Percentiles rank a stretch among this genome's conserved stretches.
Evolutionary conservation across 1,140 invertebrate genomes (phyloP).

Genomic region (Drosophila grimshawi): DNA sequence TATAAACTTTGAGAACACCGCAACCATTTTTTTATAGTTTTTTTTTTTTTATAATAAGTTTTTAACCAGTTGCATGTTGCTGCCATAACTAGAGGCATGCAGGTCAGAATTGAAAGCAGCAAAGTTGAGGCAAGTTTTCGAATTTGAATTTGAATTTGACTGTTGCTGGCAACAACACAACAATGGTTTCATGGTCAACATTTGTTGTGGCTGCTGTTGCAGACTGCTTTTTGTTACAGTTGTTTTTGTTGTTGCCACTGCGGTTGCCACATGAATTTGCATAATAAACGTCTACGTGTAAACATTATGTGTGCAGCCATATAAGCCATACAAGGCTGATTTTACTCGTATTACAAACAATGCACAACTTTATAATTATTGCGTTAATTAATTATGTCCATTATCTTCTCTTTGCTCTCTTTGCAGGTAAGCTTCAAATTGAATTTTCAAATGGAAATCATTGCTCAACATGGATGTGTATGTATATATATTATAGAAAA

Average conservation of each 20-base stretch:
- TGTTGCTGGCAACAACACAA: constrained; percentile 28
- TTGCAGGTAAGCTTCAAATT: constrained; percentile 58
- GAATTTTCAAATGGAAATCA: neutral
- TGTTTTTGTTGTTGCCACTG: constrained; percentile 13
- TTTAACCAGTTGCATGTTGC: constrained; percentile 31
- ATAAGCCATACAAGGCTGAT: constrained; percentile 18
- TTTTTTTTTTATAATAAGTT: neutral
- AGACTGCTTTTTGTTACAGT: constrained; percentile 19
- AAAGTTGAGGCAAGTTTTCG: constrained; percentile 29
- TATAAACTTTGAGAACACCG: constrained; percentile 36
- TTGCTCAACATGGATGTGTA: neutral
- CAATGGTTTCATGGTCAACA: constrained; percentile 65
- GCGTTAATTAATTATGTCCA: constrained; percentile 44
- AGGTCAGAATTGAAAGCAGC: constrained; percentile 41
- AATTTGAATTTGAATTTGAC: constrained; percentile 62
- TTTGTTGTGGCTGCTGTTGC: constrained; percentile 18
- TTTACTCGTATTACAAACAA: constrained; percentile 13
- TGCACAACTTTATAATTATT: constrained; percentile 33
- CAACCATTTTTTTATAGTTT: constrained; percentile 4
- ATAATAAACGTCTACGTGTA: constrained; percentile 39
- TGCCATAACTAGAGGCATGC: constrained; percentile 1
- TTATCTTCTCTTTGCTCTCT: constrained; percentile 30
- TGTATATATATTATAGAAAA: too few relatives aligned
- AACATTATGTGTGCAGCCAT: constrained; percentile 46
- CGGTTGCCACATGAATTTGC: constrained; percentile 59